Percentiles rank a stretch among this genome's conserved stretches.
phyloP scores from a whole-genome alignment of 2,888 invertebrate species.

The Cloeon dipterum region DNA sequence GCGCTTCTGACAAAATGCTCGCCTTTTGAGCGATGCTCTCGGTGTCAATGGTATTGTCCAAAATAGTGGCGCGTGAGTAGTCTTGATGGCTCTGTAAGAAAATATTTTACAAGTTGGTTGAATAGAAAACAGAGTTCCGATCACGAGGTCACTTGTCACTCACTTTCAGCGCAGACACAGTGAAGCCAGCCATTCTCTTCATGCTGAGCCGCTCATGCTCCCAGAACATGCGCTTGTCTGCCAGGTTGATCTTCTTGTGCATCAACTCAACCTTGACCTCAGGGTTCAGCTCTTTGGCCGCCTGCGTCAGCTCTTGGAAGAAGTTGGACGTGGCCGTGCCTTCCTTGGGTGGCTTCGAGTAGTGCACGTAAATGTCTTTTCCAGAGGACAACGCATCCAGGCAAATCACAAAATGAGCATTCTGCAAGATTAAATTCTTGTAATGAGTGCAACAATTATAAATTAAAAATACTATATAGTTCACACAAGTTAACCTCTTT shows the following conservation, averaged over 20 bases:
- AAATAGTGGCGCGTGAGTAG: constrained; percentile 28
- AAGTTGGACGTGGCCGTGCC: constrained; percentile 41
- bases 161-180: constrained; percentile 53
- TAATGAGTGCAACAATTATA: no score
- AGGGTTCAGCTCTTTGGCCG: constrained; percentile 20
- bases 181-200: constrained; percentile 73
- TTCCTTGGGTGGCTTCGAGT: constrained; percentile 84
- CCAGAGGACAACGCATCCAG: constrained; percentile 37
- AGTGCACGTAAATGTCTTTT: constrained; percentile 61
- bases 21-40: constrained; percentile 40
- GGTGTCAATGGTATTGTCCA: constrained; percentile 34
- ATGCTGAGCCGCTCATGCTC: constrained; percentile 94
- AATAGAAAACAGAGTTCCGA: background rate
- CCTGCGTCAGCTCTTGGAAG: constrained; percentile 31
- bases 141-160: no score
- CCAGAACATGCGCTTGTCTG: constrained; percentile 81
- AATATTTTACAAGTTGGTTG: background rate
- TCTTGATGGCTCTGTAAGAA: constrained; percentile 3
- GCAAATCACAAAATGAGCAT: constrained; percentile 75
- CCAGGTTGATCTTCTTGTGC: constrained; percentile 93
- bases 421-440: no score
- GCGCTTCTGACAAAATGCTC: constrained; percentile 52
- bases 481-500: no score
- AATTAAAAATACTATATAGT: no score
- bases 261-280: constrained; percentile 35